Evolutionary conservation across 2,797 vertebrate species (phyloP).

Genomic region (Melanotaenia pygmaea): DNA sequence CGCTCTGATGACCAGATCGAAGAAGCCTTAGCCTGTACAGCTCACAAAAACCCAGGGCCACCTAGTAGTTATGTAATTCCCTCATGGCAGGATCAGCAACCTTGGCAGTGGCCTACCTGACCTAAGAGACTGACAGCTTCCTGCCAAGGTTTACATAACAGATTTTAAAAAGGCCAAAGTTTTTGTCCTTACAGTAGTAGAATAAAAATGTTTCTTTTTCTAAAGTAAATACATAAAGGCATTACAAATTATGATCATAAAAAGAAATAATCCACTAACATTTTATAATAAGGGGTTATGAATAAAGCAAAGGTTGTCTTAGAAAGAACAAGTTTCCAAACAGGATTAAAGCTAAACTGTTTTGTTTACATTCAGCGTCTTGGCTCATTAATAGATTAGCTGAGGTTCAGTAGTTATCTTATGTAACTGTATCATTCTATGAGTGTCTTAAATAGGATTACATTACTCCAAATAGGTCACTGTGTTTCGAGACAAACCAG

Average conservation of each 20-base stretch:
- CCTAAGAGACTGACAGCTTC: conserved; percentile 53
- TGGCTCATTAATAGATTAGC: conserved; percentile 50
- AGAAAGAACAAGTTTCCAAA: conserved; percentile 18
- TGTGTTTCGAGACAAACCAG: conserved; percentile 75
- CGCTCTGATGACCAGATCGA: conserved; percentile 48
- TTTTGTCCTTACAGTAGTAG: conserved; percentile 36
- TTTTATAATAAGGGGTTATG: conserved; percentile 7
- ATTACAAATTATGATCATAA: conserved; percentile 2
- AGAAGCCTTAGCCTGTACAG: conserved; percentile 34
- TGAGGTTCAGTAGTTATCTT: conserved; percentile 56
- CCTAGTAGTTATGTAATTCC: conserved; percentile 74
- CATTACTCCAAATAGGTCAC: conserved; percentile 67
- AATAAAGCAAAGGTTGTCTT: conserved; percentile 6
- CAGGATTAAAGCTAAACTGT: conserved; percentile 13
- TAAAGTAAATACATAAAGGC: neutral
- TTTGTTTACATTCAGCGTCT: conserved; percentile 56
- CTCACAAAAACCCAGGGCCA: conserved; percentile 47
- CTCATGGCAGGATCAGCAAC: conserved; percentile 63
- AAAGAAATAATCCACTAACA: neutral
- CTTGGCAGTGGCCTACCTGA: conserved; percentile 73
- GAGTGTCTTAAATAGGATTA: conserved; percentile 46
- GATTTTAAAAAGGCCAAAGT: conserved; percentile 48
- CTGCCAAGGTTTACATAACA: conserved; percentile 80
- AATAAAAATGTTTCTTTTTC: conserved; percentile 17
- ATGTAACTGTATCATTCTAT: conserved; percentile 61